phyloP scores from a whole-genome alignment of 2,888 invertebrate genomes.

The Frankliniella fusca region DNA sequence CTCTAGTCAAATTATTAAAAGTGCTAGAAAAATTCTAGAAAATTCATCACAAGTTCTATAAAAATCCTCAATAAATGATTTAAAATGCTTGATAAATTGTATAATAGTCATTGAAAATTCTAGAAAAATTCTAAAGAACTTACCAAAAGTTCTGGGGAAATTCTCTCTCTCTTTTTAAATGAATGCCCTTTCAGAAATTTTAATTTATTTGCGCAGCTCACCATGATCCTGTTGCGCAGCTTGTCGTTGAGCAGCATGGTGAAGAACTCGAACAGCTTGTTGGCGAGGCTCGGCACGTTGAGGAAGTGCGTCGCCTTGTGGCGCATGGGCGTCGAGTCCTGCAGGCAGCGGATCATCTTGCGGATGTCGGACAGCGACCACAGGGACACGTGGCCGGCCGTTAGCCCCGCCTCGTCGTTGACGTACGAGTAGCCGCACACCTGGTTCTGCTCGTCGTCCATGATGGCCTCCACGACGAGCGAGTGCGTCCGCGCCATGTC shows the following conservation, averaged over 20 bases:
- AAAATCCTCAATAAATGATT: too few species aligned
- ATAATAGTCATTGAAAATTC: too few species aligned
- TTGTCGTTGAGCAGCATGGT: constrained; percentile 65
- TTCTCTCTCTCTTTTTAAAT: too few species aligned
- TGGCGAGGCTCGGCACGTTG: constrained; percentile 63
- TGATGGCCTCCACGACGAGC: constrained; percentile 68
- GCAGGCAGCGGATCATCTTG: constrained; percentile 66
- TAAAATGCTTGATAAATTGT: too few species aligned
- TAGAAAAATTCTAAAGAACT: too few species aligned
- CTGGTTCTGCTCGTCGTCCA: constrained; percentile 79
- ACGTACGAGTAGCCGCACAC: constrained; percentile 53
- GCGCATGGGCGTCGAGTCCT: constrained; percentile 72
- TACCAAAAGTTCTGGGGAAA: too few species aligned
- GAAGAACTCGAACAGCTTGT: constrained; percentile 70
- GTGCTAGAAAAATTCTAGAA: not conserved
- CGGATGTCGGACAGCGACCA: constrained; percentile 73
- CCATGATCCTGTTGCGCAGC: constrained; percentile 62
- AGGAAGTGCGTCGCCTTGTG: constrained; percentile 72
- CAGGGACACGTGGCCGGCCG: constrained; percentile 68
- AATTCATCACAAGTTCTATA: too few species aligned
- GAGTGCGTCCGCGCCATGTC: constrained; percentile 76
- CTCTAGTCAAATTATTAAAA: too few species aligned
- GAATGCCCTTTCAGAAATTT: too few species aligned
- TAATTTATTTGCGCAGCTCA: too few species aligned
- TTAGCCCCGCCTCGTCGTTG: constrained; percentile 54